Conservation (phyloP, 2,797 vertebrate species). For the Lagorchestes hirsutus region DNA sequence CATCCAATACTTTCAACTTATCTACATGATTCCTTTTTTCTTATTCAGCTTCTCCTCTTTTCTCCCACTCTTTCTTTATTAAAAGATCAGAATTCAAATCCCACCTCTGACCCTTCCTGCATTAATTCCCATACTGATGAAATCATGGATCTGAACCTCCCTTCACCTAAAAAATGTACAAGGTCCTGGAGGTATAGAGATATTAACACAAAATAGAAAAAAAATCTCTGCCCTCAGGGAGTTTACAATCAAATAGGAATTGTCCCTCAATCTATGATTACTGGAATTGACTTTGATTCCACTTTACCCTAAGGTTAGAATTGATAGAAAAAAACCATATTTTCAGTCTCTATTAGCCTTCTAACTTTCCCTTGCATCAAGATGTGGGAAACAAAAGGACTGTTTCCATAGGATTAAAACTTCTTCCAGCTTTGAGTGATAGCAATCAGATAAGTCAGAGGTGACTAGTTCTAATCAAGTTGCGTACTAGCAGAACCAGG, state of each 20-base stretch:
- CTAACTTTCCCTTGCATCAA: neutral
- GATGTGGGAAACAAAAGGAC: neutral
- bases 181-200: neutral
- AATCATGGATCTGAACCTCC: neutral
- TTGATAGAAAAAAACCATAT: constrained; percentile 56
- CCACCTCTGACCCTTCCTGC: neutral
- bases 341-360: neutral
- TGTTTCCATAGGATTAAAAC: too few species aligned
- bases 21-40: neutral
- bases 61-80: neutral
- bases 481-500: too few species aligned
- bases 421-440: too few species aligned
- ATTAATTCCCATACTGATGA: neutral
- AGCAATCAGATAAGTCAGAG: too few species aligned
- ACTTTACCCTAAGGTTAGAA: constrained; percentile 61
- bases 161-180: neutral
- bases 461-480: too few species aligned
- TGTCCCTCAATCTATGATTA: neutral
- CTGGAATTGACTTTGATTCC: neutral
- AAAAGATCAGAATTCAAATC: neutral
- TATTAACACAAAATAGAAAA: neutral
- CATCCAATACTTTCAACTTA: neutral
- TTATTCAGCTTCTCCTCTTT: neutral
- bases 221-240: neutral
- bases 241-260: neutral